phyloP scores from a whole-genome alignment of 2,888 invertebrate species.

The Allygus modestus region DNA sequence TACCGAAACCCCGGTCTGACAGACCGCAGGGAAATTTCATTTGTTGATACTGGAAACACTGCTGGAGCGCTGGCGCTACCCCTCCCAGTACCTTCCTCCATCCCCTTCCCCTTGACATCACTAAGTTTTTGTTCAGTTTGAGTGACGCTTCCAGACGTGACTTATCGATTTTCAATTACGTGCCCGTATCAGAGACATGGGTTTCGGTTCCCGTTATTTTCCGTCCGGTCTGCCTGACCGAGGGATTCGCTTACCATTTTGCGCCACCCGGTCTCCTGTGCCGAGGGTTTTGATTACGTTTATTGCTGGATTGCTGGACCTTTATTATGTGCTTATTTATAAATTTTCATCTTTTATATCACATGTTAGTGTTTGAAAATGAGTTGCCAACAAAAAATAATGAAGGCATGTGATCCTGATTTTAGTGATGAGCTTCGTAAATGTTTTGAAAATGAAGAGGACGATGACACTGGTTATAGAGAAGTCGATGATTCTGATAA shows the following conservation, averaged over 20 bases:
- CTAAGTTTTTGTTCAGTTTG: conserved; percentile 39
- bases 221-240: no score
- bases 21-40: conserved; percentile 40
- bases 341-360: neutral
- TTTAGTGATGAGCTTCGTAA: conserved; percentile 24
- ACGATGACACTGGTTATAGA: conserved; percentile 39
- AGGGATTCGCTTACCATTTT: neutral
- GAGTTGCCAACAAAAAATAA: no score
- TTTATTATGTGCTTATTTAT: neutral
- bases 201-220: neutral
- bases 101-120: neutral
- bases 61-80: neutral
- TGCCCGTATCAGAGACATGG: conserved; percentile 22
- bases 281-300: neutral
- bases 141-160: neutral
- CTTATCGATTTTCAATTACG: neutral
- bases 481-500: conserved; percentile 34
- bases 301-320: neutral
- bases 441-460: neutral
- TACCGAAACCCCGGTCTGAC: conserved; percentile 26
- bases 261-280: neutral
- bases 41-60: conserved; percentile 50
- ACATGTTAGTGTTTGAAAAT: conserved; percentile 17
- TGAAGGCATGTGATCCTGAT: conserved; percentile 11
- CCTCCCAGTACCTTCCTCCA: conserved; percentile 50